Evolutionary conservation across 2,113 vertebrate species (phyloP), one percentile per base, ranked within the genome.

Genomic region (Apeltes quadracus): DNA sequence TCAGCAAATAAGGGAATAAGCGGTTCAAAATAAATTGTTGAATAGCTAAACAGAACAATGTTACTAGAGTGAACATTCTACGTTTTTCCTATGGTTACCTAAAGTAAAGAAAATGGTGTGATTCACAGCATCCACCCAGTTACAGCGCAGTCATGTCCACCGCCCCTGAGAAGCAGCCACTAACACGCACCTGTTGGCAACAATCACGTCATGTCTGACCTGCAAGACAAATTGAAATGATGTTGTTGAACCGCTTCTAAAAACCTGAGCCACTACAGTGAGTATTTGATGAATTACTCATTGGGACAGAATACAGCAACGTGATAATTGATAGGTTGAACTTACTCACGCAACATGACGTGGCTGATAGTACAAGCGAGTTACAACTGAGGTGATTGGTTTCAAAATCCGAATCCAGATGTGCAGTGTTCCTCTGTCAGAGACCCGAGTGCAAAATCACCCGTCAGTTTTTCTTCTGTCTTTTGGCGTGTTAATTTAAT

Each of bases 401-500:
- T 95, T 93, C 88, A 89, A 93, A 95, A 93, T 75, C 94, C 61
- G 64, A 86, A 83, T 78, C 54, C 69, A 79, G 94, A 93, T 79
- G 66, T 15, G 46, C 41, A 5, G 20, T 61, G 57, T 73, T 79
- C 32, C 43, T 55, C 51, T 67, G 64, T 80, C 89, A 80, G 20
- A 78, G 80, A 68, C 59, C 72, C 50, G 16, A 48, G 25, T 61
- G 41, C 22, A 36, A 73, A 75, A 83, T 79, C 91, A 91, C 93
- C 93, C 93, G 64, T 85, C 79, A 74, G 27, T 84, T 84, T 79
- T 79, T 70, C 70, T 63, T 71, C 93, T 91, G 93, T 89, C 69
- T 81, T 83, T 76, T 73, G 76, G 75, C 65, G 65, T 84, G 76
- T 87, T 96, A 95, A 97, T 97, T 97, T 95, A 95, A 94, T 97